Evolutionary conservation across 2,888 invertebrate species (phyloP).

Genomic region (Diarsia dahlii): DNA sequence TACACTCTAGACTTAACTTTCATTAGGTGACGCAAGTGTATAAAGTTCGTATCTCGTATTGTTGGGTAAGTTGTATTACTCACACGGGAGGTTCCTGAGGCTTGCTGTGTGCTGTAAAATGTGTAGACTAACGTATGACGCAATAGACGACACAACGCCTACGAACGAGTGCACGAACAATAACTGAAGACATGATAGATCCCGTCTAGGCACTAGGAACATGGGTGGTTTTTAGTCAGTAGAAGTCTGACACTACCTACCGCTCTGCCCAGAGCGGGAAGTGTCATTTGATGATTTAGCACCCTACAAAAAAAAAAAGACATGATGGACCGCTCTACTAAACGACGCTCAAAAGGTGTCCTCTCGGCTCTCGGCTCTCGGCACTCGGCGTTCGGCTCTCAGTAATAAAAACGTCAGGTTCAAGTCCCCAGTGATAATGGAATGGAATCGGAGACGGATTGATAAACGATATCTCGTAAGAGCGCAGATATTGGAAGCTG

Average conservation of each 20-base stretch:
- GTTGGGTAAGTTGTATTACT: background rate
- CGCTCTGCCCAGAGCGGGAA: too few relatives aligned
- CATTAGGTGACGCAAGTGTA: background rate
- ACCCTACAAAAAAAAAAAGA: too few relatives aligned
- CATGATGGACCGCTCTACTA: conserved; percentile 13
- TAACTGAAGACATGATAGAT: conserved; percentile 11
- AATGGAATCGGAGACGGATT: conserved; percentile 57
- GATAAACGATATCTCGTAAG: conserved; percentile 59
- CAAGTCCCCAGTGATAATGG: conserved; percentile 55
- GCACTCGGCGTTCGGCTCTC: conserved; percentile 6
- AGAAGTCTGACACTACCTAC: too few relatives aligned
- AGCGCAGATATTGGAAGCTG: conserved; percentile 41
- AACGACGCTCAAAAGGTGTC: conserved; percentile 17
- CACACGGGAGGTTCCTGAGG: background rate
- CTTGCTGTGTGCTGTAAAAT: background rate
- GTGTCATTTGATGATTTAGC: too few relatives aligned
- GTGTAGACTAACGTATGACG: background rate
- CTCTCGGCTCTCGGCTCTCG: conserved; percentile 14
- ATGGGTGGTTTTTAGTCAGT: too few relatives aligned
- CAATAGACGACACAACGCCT: background rate
- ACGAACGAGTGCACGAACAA: background rate
- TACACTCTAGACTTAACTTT: background rate
- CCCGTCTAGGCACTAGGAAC: too few relatives aligned
- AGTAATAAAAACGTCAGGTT: conserved; percentile 57
- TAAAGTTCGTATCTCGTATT: conserved; percentile 3